phyloP scores from a whole-genome alignment of 2,113 vertebrate species.

The Cariama cristata region DNA sequence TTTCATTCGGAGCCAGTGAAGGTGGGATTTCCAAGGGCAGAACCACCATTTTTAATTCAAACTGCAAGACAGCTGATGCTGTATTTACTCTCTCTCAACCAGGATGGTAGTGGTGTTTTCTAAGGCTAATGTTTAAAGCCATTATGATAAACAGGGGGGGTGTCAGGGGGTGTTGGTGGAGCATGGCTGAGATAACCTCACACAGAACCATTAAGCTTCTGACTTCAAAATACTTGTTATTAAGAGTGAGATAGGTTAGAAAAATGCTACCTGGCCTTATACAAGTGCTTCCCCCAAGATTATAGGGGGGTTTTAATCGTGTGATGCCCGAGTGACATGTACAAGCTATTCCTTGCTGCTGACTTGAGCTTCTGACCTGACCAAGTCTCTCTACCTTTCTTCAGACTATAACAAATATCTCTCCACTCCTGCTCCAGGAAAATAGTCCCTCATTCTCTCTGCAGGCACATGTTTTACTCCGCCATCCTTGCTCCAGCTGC shows the following conservation, averaged over 20 bases:
- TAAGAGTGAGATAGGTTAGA: background rate
- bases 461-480: background rate
- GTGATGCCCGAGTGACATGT: background rate
- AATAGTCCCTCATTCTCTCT: background rate
- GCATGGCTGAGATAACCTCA: background rate
- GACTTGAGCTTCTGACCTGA: background rate
- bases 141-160: background rate
- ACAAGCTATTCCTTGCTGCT: background rate
- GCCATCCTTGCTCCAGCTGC: background rate
- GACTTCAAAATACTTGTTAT: background rate
- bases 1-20: background rate
- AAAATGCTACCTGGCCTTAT: background rate
- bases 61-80: background rate
- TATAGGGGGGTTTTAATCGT: background rate
- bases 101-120: background rate
- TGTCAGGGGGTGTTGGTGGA: background rate
- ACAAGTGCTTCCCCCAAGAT: background rate
- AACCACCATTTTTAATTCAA: background rate
- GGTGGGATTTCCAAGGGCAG: background rate
- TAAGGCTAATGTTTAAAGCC: background rate
- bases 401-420: background rate
- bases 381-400: background rate
- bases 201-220: background rate
- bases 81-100: background rate
- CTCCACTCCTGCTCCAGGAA: background rate